Percentiles rank a stretch among this genome's conserved stretches.
These are phyloP conservation scores for Plectrocnemia conspersa DNA, from an alignment of 1,140 invertebrate species.

Conservation along the genomic window DNA sequence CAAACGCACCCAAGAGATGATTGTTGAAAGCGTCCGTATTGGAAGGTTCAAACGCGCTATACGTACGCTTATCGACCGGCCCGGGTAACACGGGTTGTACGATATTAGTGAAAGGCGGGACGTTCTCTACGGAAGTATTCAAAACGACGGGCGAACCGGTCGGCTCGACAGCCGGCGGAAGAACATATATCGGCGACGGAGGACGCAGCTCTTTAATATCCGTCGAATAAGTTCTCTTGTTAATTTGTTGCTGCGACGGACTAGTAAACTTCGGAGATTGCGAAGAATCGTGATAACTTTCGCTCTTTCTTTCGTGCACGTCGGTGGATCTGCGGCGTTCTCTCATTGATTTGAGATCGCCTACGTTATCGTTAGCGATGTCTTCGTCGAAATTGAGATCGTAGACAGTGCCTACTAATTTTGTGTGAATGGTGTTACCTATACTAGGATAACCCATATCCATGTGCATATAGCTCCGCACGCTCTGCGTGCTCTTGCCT, in stretches of 20 bases:
- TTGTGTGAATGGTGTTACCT: conserved; percentile 60
- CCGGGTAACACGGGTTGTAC: conserved; percentile 72
- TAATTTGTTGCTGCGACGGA: conserved; percentile 44
- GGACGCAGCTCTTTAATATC: conserved; percentile 43
- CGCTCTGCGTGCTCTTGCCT: conserved; percentile 55
- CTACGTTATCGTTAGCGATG: conserved; percentile 67
- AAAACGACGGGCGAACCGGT: conserved; percentile 23
- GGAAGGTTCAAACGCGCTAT: conserved; percentile 55
- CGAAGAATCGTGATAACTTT: conserved; percentile 54
- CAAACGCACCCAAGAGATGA: conserved; percentile 62
- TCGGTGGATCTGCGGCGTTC: conserved; percentile 76
- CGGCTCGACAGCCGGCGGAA: conserved; percentile 22
- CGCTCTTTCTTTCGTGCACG: conserved; percentile 59
- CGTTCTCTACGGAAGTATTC: conserved; percentile 28
- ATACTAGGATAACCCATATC: conserved; percentile 42
- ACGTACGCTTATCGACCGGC: conserved; percentile 83
- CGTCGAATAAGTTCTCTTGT: conserved; percentile 38
- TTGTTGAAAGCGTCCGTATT: conserved; percentile 50
- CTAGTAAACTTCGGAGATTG: conserved; percentile 54
- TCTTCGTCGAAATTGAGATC: conserved; percentile 84
- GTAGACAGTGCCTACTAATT: conserved; percentile 80
- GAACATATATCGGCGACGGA: conserved; percentile 40
- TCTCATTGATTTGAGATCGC: conserved; percentile 73
- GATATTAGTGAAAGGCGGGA: conserved; percentile 51
- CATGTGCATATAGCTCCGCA: conserved; percentile 17